Evolutionary conservation across 2,888 invertebrate species (phyloP), one percentile per base, ranked within the genome.

Genomic region (Plusia festucae): DNA sequence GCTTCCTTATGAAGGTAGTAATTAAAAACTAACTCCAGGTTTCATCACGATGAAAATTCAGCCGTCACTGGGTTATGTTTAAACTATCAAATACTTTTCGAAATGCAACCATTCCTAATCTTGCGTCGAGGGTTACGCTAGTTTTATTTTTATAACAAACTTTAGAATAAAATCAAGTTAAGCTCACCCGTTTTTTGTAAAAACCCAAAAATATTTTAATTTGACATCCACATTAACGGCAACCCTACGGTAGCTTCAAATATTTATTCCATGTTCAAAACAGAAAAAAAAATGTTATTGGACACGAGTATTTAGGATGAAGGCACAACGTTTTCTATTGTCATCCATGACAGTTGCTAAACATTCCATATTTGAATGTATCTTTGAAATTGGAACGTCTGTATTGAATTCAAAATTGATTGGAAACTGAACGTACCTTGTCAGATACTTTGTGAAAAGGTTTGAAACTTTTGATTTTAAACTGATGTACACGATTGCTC

Each of bases 311-410:
- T 86, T 86, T 85, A 80, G 84, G 79, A 82, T 68, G 78, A 79
- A 84, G 85, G 87, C 86, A 78, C 81, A 85, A 83, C 84, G 56
- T 72, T 79, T 27, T 54, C 85, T 81, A 87, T 92, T 92, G 92
- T 92, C 68, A 70, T 54, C 74, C 63, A 69, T 92, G 92, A 92
- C 92, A 92, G 91, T 88, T 86, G 84, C 85, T 87, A 90, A 91
- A 90, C 90, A 90, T 88, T 87, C 83, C 78, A 77, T 81, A 80
- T 85, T 75, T 72, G 79, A 85, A 84, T 73, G 78, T 62, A 67
- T 65, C 75, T 87, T 89, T 86, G 83, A 87, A 90, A 88, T 88
- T 86, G 86, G 87, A 89, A 91, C 85, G 81, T 88, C 88, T 90
- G 83, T 85, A 88, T 90, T 84, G 49, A 68, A 68, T 78, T 78